phyloP scores from a whole-genome alignment of 1,140 invertebrate species.

The Diploscapter pachys region DNA sequence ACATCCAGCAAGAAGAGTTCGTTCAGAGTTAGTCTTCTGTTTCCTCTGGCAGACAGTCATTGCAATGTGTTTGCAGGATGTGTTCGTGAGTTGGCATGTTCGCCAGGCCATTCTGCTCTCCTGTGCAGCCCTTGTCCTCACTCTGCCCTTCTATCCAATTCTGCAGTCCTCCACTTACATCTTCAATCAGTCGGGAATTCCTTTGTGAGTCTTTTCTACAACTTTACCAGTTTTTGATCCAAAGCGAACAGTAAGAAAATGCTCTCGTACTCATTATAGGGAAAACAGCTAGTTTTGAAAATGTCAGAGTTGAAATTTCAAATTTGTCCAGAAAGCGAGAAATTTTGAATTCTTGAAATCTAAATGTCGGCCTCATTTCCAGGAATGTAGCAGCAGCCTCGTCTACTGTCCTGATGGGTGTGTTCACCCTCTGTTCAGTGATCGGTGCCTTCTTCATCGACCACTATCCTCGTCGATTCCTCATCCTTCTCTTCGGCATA shows the following conservation, averaged over 20 bases:
- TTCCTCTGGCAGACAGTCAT: not conserved
- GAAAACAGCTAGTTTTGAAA: not conserved
- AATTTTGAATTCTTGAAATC: not conserved
- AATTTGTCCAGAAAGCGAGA: not conserved
- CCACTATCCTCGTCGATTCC: slow-evolving; percentile 42
- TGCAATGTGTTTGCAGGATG: slow-evolving; percentile 30
- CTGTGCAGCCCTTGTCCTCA: slow-evolving; percentile 41
- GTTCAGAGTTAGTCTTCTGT: slow-evolving; percentile 1
- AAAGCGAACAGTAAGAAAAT: not conserved
- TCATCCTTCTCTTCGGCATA: slow-evolving; percentile 36
- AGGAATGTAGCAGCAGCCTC: slow-evolving; percentile 43
- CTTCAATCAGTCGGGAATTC: slow-evolving; percentile 38
- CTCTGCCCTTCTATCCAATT: slow-evolving; percentile 50
- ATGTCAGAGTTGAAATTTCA: not conserved
- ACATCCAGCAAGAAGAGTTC: not conserved
- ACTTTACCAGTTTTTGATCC: not conserved
- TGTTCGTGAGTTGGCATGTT: slow-evolving; percentile 46
- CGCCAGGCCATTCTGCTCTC: slow-evolving; percentile 44
- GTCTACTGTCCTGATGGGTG: slow-evolving; percentile 41
- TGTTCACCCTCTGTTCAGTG: slow-evolving; percentile 48
- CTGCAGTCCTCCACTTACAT: slow-evolving; percentile 49
- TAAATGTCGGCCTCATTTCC: slow-evolving; percentile 6
- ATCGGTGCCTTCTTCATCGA: slow-evolving; percentile 46
- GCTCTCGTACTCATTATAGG: not conserved
- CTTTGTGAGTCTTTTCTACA: slow-evolving; percentile 10